Evolutionary conservation across 92 coral and sea anemone genomes (phyloP).

Genomic region (Zoanthus solanderi): DNA sequence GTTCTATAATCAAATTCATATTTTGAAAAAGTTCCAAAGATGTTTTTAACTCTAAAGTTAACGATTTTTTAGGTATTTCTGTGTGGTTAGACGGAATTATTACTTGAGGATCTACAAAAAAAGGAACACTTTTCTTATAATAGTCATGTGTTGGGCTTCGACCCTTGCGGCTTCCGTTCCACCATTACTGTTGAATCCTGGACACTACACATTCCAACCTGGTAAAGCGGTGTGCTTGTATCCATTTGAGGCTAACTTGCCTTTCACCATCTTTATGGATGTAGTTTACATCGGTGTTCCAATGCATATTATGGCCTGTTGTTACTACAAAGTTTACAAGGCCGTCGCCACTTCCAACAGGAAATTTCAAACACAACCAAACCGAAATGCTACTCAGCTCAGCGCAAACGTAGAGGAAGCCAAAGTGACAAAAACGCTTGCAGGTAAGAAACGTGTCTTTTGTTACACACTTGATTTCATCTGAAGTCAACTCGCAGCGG

Average conservation of each 20-base stretch:
- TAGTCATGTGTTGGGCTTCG: constrained; percentile 50
- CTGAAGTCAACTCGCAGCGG: too few relatives aligned
- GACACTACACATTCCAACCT: constrained; percentile 74
- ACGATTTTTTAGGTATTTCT: constrained; percentile 55
- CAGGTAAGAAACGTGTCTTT: neutral
- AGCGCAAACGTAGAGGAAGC: constrained; percentile 84
- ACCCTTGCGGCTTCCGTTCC: constrained; percentile 68
- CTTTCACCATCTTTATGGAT: constrained; percentile 67
- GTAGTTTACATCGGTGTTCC: constrained; percentile 62
- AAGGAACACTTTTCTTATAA: constrained; percentile 37
- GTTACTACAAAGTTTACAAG: constrained; percentile 69
- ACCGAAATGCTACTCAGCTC: constrained; percentile 30
- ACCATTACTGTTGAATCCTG: constrained; percentile 58
- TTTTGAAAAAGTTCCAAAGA: neutral
- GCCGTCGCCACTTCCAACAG: constrained; percentile 64
- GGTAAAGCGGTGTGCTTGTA: constrained; percentile 85
- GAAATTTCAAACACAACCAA: constrained; percentile 54
- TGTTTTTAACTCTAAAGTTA: neutral
- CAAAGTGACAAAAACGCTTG: constrained; percentile 80
- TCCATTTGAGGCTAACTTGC: constrained; percentile 74
- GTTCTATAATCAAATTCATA: neutral
- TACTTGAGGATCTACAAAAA: constrained; percentile 56
- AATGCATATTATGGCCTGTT: constrained; percentile 52
- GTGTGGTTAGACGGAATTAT: constrained; percentile 66
- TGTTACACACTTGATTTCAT: too few relatives aligned